phyloP scores from a whole-genome alignment of 92 coral and sea anemone species.

The Paragorgia papillata region DNA sequence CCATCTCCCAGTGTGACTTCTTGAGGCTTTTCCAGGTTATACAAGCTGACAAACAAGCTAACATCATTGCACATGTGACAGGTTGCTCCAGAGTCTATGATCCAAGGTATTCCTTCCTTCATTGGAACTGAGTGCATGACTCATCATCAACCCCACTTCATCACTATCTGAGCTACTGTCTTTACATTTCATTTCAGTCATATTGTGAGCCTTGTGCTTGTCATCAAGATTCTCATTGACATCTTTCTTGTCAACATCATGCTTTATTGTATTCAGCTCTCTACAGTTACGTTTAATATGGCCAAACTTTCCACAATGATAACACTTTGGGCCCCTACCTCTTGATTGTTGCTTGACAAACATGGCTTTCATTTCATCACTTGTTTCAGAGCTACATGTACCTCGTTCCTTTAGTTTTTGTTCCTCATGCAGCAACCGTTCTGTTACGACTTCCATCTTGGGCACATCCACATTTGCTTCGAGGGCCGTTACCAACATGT shows the following conservation, averaged over 20 bases:
- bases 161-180: slow-evolving; percentile 55
- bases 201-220: slow-evolving; percentile 50
- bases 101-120: slow-evolving; percentile 46
- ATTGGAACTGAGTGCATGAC: slow-evolving; percentile 37
- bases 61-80: slow-evolving; percentile 60
- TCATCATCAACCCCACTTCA: slow-evolving; percentile 47
- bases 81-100: slow-evolving; percentile 64
- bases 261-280: slow-evolving; percentile 10
- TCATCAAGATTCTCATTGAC: not conserved
- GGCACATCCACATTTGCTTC: slow-evolving; percentile 57
- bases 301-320: slow-evolving; percentile 46
- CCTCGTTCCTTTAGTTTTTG: slow-evolving; percentile 57
- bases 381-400: slow-evolving; percentile 3
- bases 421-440: slow-evolving; percentile 70
- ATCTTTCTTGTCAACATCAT: slow-evolving; percentile 21
- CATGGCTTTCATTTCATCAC: slow-evolving; percentile 36
- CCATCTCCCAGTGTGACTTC: too few relatives aligned
- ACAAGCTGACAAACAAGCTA: slow-evolving; percentile 58
- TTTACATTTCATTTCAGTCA: slow-evolving; percentile 34
- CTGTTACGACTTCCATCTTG: slow-evolving; percentile 61
- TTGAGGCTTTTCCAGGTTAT: too few relatives aligned
- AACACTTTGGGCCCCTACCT: slow-evolving; percentile 38
- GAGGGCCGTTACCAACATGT: slow-evolving; percentile 69
- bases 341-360: slow-evolving; percentile 10
- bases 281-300: slow-evolving; percentile 44